Evolutionary conservation across 2,888 invertebrate genomes (phyloP), one percentile per base, ranked within the genome.

Genomic region (Isotomurus palustris): DNA sequence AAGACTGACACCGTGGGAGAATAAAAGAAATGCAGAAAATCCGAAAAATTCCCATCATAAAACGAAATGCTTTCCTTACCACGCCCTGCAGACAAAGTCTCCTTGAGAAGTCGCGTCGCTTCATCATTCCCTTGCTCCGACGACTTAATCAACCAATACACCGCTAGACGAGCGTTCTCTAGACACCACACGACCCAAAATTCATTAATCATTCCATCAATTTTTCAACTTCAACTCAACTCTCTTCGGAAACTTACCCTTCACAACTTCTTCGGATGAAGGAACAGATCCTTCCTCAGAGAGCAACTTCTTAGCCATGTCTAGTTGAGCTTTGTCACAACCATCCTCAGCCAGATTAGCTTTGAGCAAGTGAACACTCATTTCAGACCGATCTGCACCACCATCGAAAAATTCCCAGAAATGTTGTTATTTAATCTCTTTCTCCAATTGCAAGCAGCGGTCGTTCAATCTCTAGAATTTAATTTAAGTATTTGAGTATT

Each of bases 121-220:
- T 91, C 90, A 41, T 84, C 82, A 71, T 91, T 91, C 0, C 93
- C 94, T 75, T 93, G 91, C 72, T 91, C 88, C 0, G 93, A 91
- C 2, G 94, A 92, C 76, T 88, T 87, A n/a, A 91, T 85, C 47
- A 94, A 76, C 93, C 93, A 94, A 72, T 89, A 86, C 49, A 94
- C 83, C 0, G 91, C 93, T 66, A 88, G 81, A 67, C 85, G 83
- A 62, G 86, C 87, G 76, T 88, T 87, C 72, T 87, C 87, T 72
- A 32, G 14, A 32, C 8, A 10, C 32, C 32, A 32, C 8, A 32
- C 8, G 32, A 14, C 32, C 17, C 17, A 40, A 17, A 14, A 40
- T 14, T 17, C 32, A 32, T 32, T 32, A 32, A 32, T 10, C 32
- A 10, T 32, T 10, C 32, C 8, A 32, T 32, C 32, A n/a, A n/a